These are phyloP conservation scores for Macrotus californicus DNA, from an alignment of 2,113 vertebrate species.

Conservation along the genomic window DNA sequence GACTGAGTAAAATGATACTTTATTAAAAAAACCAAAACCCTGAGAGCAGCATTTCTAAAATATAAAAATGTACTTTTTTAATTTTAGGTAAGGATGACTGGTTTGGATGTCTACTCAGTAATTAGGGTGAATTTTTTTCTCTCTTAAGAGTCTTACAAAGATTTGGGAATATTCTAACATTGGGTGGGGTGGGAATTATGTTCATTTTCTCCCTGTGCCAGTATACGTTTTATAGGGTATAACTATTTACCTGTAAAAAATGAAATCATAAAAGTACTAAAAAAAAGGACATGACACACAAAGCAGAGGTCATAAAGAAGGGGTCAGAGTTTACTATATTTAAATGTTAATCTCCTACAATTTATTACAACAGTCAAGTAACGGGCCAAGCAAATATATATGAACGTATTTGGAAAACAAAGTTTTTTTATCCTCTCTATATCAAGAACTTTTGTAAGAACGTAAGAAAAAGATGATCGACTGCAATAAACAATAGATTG, in stretches of 20 bases:
- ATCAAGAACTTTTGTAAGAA: not conserved
- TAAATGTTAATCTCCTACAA: not conserved
- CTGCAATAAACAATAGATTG: not conserved
- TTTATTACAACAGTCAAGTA: not conserved
- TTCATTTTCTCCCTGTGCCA: not conserved
- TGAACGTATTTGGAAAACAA: not conserved
- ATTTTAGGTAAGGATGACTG: not conserved
- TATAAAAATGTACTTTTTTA: not conserved
- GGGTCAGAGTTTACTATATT: not conserved
- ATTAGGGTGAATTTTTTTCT: not conserved
- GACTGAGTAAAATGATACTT: not conserved
- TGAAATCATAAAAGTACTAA: not conserved
- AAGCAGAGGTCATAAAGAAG: conserved; percentile 8
- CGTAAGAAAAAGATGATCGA: not conserved
- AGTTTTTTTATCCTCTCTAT: not conserved
- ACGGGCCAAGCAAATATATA: not conserved
- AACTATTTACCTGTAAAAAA: not conserved
- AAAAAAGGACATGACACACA: not conserved
- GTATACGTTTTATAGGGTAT: not conserved
- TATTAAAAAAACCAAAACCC: not conserved
- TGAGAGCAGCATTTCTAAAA: conserved; percentile 17
- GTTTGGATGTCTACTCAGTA: not conserved
- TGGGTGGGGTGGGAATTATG: not conserved
- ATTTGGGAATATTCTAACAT: conserved; percentile 1
- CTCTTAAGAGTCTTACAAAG: not conserved